Evolutionary conservation across 2,888 invertebrate genomes (phyloP).

Genomic region (Gerosis bhagava): DNA sequence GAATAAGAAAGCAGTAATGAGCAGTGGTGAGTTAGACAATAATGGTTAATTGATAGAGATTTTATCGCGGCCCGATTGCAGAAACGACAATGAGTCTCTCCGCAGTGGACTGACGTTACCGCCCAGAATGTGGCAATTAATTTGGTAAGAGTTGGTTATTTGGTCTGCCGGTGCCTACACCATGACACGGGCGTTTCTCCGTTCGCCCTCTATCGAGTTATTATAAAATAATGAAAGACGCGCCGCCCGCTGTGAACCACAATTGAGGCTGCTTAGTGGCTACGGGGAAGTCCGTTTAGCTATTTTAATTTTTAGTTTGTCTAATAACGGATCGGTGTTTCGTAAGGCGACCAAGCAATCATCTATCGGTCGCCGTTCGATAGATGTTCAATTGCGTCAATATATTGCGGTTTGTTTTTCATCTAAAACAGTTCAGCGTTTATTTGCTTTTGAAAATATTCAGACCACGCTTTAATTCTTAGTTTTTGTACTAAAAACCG

Average conservation of each 20-base stretch:
- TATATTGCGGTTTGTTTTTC: constrained; percentile 14
- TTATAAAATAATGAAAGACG: constrained; percentile 81
- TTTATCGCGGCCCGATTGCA: constrained; percentile 39
- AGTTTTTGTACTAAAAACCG: constrained; percentile 77
- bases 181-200: constrained; percentile 71
- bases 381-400: not conserved
- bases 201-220: constrained; percentile 73
- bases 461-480: constrained; percentile 82
- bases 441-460: too few relatives aligned
- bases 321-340: constrained; percentile 71
- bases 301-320: constrained; percentile 82
- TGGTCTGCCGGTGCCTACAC: constrained; percentile 59
- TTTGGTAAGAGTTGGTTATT: constrained; percentile 69
- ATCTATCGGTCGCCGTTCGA: too few relatives aligned
- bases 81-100: constrained; percentile 49
- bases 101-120: constrained; percentile 66
- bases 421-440: too few relatives aligned
- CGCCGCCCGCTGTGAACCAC: constrained; percentile 77
- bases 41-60: constrained; percentile 44
- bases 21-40: constrained; percentile 36
- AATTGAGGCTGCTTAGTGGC: constrained; percentile 79
- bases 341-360: constrained; percentile 58
- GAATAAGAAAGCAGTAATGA: constrained; percentile 18
- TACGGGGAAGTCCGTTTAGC: constrained; percentile 71
- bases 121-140: constrained; percentile 76